phyloP scores from a whole-genome alignment of 2,113 vertebrate species.

The Thalassarche chlororhynchos region DNA sequence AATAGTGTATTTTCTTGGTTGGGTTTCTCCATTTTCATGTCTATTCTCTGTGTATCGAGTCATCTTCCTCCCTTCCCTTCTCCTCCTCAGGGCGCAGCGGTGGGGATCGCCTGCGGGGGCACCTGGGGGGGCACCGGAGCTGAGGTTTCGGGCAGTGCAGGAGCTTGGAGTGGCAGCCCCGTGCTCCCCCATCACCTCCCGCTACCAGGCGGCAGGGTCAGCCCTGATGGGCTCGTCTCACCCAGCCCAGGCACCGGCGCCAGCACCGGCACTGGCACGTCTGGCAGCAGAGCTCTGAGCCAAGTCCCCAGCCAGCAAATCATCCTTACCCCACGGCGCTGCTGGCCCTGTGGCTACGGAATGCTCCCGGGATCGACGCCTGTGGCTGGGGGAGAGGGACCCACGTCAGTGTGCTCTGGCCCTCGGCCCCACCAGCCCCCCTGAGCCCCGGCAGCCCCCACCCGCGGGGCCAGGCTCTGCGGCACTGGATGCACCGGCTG shows the following conservation, averaged over 20 bases:
- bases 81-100: accelerated
- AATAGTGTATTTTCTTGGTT: background rate
- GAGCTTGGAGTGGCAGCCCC: background rate
- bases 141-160: background rate
- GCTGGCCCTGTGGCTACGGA: background rate
- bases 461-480: accelerated
- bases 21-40: background rate
- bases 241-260: background rate
- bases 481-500: accelerated
- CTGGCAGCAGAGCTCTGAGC: background rate
- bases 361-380: accelerated
- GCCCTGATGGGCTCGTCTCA: background rate
- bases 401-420: background rate
- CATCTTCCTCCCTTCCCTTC: background rate
- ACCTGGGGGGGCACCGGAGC: background rate
- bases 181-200: background rate
- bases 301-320: background rate
- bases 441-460: background rate
- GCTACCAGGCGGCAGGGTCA: background rate
- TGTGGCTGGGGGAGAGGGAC: background rate
- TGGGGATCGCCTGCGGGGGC: accelerated
- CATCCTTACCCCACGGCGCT: background rate
- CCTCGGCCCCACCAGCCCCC: accelerated
- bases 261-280: accelerated
- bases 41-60: background rate